Conservation (phyloP, 1,140 invertebrate species). For the Drosophila gunungcola region DNA sequence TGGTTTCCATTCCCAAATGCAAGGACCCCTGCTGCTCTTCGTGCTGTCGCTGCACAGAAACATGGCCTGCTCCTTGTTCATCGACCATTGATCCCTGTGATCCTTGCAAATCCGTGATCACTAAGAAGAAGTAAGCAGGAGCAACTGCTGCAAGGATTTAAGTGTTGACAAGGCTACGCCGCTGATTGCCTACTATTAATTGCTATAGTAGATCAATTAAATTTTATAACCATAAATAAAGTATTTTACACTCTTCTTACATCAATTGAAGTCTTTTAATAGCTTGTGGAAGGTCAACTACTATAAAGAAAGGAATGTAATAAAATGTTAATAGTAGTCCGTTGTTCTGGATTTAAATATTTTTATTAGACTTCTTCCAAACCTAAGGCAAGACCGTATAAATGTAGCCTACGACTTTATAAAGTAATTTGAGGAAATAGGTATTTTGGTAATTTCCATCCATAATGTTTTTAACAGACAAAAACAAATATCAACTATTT, state of each 20-base stretch:
- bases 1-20: constrained; percentile 2
- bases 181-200: neutral
- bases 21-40: constrained; percentile 40
- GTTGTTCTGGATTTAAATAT: neutral
- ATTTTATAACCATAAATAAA: constrained; percentile 1
- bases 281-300: too few relatives aligned
- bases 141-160: neutral
- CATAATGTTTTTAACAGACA: too few relatives aligned
- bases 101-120: neutral
- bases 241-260: neutral
- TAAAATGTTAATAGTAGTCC: too few relatives aligned
- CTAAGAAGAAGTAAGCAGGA: neutral
- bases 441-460: too few relatives aligned
- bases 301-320: too few relatives aligned
- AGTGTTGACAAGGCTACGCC: neutral
- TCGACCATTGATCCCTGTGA: constrained; percentile 1
- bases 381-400: too few relatives aligned
- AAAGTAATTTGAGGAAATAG: too few relatives aligned
- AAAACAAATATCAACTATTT: too few relatives aligned
- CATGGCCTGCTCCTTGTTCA: neutral
- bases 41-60: neutral
- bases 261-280: neutral
- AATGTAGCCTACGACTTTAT: too few relatives aligned
- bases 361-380: neutral
- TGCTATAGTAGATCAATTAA: neutral